Evolutionary conservation across 1,140 invertebrate species (phyloP), one percentile per base, ranked within the genome.

Genomic region (Drosophila baimaii): DNA sequence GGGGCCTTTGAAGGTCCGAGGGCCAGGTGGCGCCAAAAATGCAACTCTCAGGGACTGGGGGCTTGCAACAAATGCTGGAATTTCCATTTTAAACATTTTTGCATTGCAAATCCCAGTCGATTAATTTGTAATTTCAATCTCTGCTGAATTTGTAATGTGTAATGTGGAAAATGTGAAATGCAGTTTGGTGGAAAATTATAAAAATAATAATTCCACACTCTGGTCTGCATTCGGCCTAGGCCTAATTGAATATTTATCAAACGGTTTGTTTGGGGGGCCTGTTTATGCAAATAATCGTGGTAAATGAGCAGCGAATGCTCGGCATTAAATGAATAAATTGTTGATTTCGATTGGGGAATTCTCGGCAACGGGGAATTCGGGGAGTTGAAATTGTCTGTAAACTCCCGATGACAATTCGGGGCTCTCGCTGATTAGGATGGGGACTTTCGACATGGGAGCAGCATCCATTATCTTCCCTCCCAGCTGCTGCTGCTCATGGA

Each of bases 241-340:
- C 57, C 52, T 83, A 86, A 86, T 88, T 88, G 80, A 88, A 88
- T 83, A 88, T 89, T 88, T 88, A 88, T 88, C 84, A 89, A 88
- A 65, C 44, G 46, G 70, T 64, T 84, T 31, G 39, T 70, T 35
- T 19, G 23, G 52, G 7, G 9, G 35, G 17, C n/a, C 41, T 71
- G 68, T 71, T 81, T 81, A 83, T 83, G 84, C 72, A 77, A 88
- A 86, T 86, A 81, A 82, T 72, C 71, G 63, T 43, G 56, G 44
- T 27, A 81, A 81, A 77, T 82, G 56, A 76, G 66, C 71, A 61
- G 29, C 57, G 21, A 82, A 72, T 81, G 64, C 56, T 70, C 17
- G 31, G 54, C 37, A 76, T 72, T 72, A 79, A 88, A 77, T 70
- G 51, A 69, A 61, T 56, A 77, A 76, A 77, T 68, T 55, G 55